These are phyloP conservation scores for Drosophila mayaguana DNA, from an alignment of 2,888 invertebrate species.

Conservation along the genomic window DNA sequence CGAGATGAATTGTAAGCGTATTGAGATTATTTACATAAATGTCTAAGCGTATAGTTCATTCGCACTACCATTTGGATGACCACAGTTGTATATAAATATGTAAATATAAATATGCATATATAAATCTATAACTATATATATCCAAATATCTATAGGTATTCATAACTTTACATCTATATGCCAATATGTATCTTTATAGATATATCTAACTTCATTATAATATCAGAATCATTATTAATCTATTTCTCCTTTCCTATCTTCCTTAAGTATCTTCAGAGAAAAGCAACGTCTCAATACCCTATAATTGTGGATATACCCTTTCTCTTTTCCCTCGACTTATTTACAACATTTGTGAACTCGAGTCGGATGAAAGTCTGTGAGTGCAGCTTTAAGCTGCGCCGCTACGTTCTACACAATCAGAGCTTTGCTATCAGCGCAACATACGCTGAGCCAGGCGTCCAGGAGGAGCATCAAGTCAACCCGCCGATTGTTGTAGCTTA, in stretches of 20 bases:
- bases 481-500: conserved; percentile 10
- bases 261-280: background rate
- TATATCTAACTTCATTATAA: background rate
- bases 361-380: background rate
- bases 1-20: background rate
- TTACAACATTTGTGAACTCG: background rate
- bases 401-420: conserved; percentile 4
- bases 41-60: too few species aligned
- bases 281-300: background rate
- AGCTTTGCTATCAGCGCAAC: conserved; percentile 24
- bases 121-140: too few species aligned
- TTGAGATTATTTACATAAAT: too few species aligned
- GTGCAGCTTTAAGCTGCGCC: background rate
- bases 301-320: background rate
- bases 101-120: background rate
- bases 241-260: background rate
- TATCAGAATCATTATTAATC: background rate
- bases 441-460: conserved; percentile 26
- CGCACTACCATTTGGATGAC: too few species aligned
- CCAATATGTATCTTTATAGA: too few species aligned
- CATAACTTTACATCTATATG: too few species aligned
- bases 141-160: too few species aligned
- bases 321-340: background rate
- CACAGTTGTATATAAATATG: background rate
- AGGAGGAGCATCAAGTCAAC: conserved; percentile 7